Conservation (phyloP, 2,797 vertebrate species). For the Peromyscus melanophrys region DNA sequence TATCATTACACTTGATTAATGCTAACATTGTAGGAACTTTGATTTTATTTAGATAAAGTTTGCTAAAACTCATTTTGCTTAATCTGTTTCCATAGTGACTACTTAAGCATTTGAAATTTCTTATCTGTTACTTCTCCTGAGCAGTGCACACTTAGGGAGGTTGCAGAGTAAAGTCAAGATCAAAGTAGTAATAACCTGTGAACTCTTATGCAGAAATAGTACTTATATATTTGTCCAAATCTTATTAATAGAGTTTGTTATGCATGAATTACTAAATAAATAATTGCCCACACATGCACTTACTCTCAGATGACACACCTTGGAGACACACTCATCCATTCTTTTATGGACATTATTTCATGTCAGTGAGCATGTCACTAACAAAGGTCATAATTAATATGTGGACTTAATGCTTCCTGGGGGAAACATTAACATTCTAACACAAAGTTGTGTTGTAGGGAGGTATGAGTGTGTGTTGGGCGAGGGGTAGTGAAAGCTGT, state of each 20-base stretch:
- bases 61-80: constrained; percentile 55
- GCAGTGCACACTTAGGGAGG: background rate
- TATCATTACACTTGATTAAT: background rate
- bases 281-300: background rate
- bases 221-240: background rate
- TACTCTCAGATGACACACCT: background rate
- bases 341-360: background rate
- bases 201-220: background rate
- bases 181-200: background rate
- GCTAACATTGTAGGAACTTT: constrained; percentile 15
- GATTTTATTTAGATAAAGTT: constrained; percentile 11
- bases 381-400: background rate
- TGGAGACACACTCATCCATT: background rate
- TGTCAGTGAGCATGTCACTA: background rate
- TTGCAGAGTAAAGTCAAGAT: background rate
- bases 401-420: background rate
- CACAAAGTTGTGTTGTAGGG: background rate
- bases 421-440: background rate
- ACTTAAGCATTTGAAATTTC: constrained; percentile 35
- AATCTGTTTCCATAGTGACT: background rate
- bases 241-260: constrained; percentile 44
- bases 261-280: constrained; percentile 9
- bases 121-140: background rate
- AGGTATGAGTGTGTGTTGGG: background rate
- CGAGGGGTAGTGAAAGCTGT: background rate